Evolutionary conservation across 2,888 invertebrate genomes (phyloP).

Genomic region (Nezara viridula): DNA sequence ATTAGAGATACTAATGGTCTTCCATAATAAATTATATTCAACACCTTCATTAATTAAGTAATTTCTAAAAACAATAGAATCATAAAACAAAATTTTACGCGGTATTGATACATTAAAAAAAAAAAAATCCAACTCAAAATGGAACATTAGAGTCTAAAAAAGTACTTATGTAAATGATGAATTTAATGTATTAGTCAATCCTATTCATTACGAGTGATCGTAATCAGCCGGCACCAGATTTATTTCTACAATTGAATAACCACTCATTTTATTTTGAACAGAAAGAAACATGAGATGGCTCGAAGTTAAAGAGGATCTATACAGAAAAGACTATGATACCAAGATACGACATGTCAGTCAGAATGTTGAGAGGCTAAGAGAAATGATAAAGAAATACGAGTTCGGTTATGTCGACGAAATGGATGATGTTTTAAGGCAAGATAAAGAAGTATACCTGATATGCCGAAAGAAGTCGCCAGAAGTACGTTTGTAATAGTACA

Average conservation of each 20-base stretch:
- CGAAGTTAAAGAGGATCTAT: constrained; percentile 57
- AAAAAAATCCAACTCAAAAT: no score
- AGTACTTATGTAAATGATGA: no score
- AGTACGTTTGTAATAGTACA: not conserved
- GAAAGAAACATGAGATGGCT: constrained; percentile 61
- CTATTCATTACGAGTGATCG: no score
- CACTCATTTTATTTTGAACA: not conserved
- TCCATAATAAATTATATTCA: no score
- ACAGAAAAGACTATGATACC: constrained; percentile 45
- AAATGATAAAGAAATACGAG: constrained; percentile 57
- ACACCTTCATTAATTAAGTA: no score
- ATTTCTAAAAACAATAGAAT: no score
- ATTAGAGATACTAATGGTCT: no score
- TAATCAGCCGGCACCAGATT: no score
- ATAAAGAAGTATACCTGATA: constrained; percentile 61
- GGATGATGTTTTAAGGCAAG: constrained; percentile 60
- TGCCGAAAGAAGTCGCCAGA: constrained; percentile 56
- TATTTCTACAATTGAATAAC: not conserved
- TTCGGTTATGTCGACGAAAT: constrained; percentile 57
- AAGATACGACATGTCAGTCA: constrained; percentile 58
- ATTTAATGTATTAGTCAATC: no score
- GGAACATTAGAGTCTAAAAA: no score
- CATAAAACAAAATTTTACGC: no score
- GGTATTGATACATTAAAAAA: no score
- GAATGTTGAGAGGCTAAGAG: constrained; percentile 59